Percentiles rank a stretch among this genome's conserved stretches.
Conservation (phyloP, 2,888 invertebrate species). For the Hecatera dysodea region DNA sequence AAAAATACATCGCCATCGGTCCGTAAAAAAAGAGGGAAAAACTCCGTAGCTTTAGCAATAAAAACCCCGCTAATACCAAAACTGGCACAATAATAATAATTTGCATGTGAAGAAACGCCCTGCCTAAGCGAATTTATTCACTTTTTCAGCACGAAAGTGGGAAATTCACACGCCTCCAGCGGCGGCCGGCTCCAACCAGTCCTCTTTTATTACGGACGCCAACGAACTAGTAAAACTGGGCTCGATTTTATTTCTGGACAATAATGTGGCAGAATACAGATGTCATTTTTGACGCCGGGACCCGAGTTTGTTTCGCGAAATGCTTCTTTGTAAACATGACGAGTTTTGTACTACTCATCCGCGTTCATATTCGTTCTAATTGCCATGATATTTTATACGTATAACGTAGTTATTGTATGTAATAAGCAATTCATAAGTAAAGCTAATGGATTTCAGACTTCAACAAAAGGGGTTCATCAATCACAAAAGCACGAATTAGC, state of each 20-base stretch:
- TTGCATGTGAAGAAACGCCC: conserved; percentile 82
- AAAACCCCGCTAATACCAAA: conserved; percentile 79
- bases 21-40: conserved; percentile 69
- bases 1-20: conserved; percentile 67
- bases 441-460: conserved; percentile 25
- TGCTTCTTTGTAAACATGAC: conserved; percentile 43
- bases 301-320: conserved; percentile 19
- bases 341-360: conserved; percentile 8
- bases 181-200: conserved; percentile 63
- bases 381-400: not conserved
- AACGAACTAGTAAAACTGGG: conserved; percentile 66
- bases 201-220: conserved; percentile 72
- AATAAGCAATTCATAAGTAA: conserved; percentile 8
- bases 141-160: conserved; percentile 70
- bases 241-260: conserved; percentile 63
- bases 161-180: conserved; percentile 73
- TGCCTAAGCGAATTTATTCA: conserved; percentile 75
- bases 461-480: conserved; percentile 45
- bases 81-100: conserved; percentile 84
- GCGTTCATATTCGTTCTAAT: conserved; percentile 16
- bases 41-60: conserved; percentile 70
- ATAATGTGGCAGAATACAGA: conserved; percentile 55
- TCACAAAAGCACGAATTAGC: conserved; percentile 37
- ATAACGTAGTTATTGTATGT: not conserved
- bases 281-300: conserved; percentile 39